phyloP scores from a whole-genome alignment of 2,113 vertebrate genomes.

The Podarcis cretensis region DNA sequence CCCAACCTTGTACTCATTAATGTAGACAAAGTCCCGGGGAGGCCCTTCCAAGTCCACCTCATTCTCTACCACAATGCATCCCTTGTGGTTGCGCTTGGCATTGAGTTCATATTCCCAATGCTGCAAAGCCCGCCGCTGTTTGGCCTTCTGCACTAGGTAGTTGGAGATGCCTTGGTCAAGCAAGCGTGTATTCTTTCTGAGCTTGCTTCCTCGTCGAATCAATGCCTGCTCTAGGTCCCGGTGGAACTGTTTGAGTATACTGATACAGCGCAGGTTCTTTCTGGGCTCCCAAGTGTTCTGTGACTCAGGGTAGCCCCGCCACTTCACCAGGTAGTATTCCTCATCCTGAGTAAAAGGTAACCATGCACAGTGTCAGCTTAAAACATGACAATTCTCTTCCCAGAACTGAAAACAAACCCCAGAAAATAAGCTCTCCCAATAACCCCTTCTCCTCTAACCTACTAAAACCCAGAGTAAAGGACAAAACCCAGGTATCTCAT shows the following conservation, averaged over 20 bases:
- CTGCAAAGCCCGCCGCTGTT: slow-evolving; percentile 77
- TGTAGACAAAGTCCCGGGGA: slow-evolving; percentile 86
- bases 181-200: slow-evolving; percentile 67
- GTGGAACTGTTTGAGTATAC: slow-evolving; percentile 85
- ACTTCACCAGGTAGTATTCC: slow-evolving; percentile 90
- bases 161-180: slow-evolving; percentile 76
- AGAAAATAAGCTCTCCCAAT: background rate
- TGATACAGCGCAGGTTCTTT: slow-evolving; percentile 84
- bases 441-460: background rate
- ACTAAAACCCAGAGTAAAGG: background rate
- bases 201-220: slow-evolving; percentile 57
- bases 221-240: slow-evolving; percentile 82
- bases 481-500: background rate
- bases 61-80: slow-evolving; percentile 85
- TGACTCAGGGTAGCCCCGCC: slow-evolving; percentile 82
- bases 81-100: slow-evolving; percentile 81
- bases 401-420: background rate
- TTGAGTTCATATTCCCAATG: slow-evolving; percentile 86
- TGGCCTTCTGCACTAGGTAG: slow-evolving; percentile 83
- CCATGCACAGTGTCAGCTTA: background rate
- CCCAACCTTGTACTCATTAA: slow-evolving; percentile 89
- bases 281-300: slow-evolving; percentile 88
- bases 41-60: slow-evolving; percentile 91
- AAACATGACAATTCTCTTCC: background rate
- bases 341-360: slow-evolving; percentile 71